A percentile compares a stretch with the other conserved stretches of the same genome.
These are phyloP conservation scores for Stichodactyla helianthus DNA, from an alignment of 64 coral and sea anemone species.

Conservation along the genomic window DNA sequence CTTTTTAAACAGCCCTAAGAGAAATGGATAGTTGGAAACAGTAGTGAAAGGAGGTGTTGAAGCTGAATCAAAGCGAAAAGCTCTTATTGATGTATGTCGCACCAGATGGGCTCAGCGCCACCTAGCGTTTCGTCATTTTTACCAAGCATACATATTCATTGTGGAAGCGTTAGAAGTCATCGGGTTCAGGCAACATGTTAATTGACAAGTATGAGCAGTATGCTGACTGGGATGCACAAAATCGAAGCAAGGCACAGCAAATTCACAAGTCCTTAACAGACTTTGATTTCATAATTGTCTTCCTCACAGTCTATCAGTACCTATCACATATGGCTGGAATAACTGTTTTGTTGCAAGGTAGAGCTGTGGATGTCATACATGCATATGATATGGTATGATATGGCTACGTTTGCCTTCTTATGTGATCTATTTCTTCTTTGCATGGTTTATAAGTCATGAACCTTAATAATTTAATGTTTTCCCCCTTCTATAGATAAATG, in stretches of 20 bases:
- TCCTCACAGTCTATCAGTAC: slow-evolving; percentile 42
- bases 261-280: slow-evolving; percentile 23
- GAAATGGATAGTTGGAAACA: slow-evolving; percentile 36
- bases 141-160: slow-evolving; percentile 33
- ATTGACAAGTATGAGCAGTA: slow-evolving; percentile 36
- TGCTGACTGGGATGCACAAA: slow-evolving; percentile 32
- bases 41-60: slow-evolving; percentile 21
- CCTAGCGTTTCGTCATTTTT: slow-evolving; percentile 35
- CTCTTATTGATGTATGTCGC: slow-evolving; percentile 27
- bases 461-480: not conserved
- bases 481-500: slow-evolving; percentile 13
- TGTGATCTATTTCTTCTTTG: not conserved
- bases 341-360: slow-evolving; percentile 2
- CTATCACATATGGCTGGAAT: slow-evolving; percentile 23
- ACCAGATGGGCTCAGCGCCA: slow-evolving; percentile 46
- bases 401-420: not conserved
- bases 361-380: slow-evolving; percentile 7
- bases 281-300: slow-evolving; percentile 53
- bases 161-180: slow-evolving; percentile 2
- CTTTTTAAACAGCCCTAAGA: slow-evolving; percentile 52
- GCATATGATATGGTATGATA: slow-evolving; percentile 13
- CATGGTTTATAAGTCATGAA: not conserved
- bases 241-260: slow-evolving; percentile 27
- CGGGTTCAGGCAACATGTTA: slow-evolving; percentile 14
- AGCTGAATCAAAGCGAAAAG: slow-evolving; percentile 33